Evolutionary conservation across 2,113 vertebrate species (phyloP).

Genomic region (Apus apus): DNA sequence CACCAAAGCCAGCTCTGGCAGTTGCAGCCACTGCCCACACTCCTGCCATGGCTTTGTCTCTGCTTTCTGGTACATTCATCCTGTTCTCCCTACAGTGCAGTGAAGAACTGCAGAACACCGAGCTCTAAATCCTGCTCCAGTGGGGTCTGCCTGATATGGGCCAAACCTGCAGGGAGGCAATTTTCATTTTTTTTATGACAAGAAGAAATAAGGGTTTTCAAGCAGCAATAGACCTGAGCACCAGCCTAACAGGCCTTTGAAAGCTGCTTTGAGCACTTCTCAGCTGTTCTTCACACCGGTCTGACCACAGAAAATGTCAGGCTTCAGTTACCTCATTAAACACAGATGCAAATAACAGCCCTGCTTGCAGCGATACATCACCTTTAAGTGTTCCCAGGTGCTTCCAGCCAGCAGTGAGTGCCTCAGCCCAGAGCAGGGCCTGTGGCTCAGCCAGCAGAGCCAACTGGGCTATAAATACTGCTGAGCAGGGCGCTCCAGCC

Average conservation of each 20-base stretch:
- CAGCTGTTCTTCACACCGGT: background rate
- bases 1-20: too few species aligned
- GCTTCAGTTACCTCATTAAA: background rate
- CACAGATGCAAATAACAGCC: background rate
- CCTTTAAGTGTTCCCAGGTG: background rate
- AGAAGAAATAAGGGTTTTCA: background rate
- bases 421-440: background rate
- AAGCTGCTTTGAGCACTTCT: background rate
- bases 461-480: background rate
- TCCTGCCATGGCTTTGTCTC: background rate
- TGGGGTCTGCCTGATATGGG: fast-evolving
- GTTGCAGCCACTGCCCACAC: background rate
- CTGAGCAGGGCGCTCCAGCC: background rate
- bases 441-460: fast-evolving
- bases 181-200: background rate
- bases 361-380: background rate
- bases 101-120: background rate
- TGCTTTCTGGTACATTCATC: fast-evolving
- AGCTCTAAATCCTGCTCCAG: background rate
- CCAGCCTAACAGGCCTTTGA: background rate
- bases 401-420: background rate
- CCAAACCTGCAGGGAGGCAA: background rate
- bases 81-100: background rate
- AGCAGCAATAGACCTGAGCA: fast-evolving
- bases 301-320: background rate